Percentiles rank a stretch among this genome's conserved stretches.
Evolutionary conservation across 2,888 invertebrate species (phyloP).

Genomic region (Sacculina carcini): DNA sequence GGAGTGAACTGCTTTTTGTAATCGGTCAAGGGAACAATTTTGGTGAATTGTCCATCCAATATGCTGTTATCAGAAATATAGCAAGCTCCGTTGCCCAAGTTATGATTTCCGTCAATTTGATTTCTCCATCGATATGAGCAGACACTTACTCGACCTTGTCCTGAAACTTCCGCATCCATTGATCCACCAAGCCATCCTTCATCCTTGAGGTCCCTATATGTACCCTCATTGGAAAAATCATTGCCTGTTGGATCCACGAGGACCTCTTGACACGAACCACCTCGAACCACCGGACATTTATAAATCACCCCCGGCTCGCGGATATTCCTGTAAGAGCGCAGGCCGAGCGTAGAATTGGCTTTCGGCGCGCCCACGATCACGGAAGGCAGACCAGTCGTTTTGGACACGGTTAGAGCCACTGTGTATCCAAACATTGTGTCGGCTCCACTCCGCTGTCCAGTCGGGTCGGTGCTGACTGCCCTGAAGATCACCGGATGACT

Average conservation of each 20-base stretch:
- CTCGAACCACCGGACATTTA: slow-evolving; percentile 19
- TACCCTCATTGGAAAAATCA: not conserved
- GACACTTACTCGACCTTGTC: slow-evolving; percentile 11
- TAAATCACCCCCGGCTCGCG: slow-evolving; percentile 27
- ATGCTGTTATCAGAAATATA: slow-evolving; percentile 16
- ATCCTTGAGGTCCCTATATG: slow-evolving; percentile 19
- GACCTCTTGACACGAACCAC: slow-evolving; percentile 20
- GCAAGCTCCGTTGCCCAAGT: slow-evolving; percentile 19
- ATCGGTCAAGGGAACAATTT: slow-evolving; percentile 3
- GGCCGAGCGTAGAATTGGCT: slow-evolving; percentile 23
- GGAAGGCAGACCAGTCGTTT: not conserved
- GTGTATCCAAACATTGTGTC: slow-evolving; percentile 13
- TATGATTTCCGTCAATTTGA: slow-evolving; percentile 12
- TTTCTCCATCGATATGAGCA: slow-evolving; percentile 22
- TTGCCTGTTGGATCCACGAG: slow-evolving; percentile 21
- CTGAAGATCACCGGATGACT: slow-evolving; percentile 10
- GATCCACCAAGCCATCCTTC: slow-evolving; percentile 25
- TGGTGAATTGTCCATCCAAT: not conserved
- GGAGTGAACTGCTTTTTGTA: not conserved
- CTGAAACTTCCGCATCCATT: not conserved
- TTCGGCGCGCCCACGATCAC: slow-evolving; percentile 28
- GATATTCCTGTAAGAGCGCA: slow-evolving; percentile 12
- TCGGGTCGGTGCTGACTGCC: slow-evolving; percentile 7
- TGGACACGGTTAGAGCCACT: slow-evolving; percentile 2
- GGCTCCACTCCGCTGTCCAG: not conserved